Percentiles rank a stretch among this genome's conserved stretches.
These are phyloP conservation scores for Adela reaumurella DNA, from an alignment of 2,888 invertebrate genomes.

Conservation along the genomic window DNA sequence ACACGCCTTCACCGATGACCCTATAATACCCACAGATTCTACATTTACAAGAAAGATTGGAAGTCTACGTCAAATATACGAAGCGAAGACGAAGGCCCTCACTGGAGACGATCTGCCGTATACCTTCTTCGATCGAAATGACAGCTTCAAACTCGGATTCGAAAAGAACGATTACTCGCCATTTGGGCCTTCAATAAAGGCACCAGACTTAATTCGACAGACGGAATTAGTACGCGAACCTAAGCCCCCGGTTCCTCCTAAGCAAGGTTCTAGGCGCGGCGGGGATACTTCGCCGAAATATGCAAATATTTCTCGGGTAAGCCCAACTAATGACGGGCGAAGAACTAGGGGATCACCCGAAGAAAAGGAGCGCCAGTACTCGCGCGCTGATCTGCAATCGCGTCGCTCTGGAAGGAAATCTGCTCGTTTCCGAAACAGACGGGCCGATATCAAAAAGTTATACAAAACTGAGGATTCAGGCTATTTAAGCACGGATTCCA, in stretches of 20 bases:
- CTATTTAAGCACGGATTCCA: conserved; percentile 81
- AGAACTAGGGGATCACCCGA: conserved; percentile 21
- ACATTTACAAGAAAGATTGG: conserved; percentile 61
- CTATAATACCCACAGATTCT: conserved; percentile 25
- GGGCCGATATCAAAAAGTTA: conserved; percentile 38
- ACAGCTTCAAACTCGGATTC: background rate
- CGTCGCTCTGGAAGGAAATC: conserved; percentile 39
- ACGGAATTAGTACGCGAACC: conserved; percentile 27
- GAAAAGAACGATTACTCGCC: conserved; percentile 27
- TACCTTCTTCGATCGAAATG: background rate
- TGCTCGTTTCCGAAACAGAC: conserved; percentile 34
- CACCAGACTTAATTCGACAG: conserved; percentile 33
- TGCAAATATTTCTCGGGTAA: conserved; percentile 20
- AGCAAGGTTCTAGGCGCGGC: conserved; percentile 22
- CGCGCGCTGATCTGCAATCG: conserved; percentile 32
- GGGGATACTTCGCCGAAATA: conserved; percentile 28
- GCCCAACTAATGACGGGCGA: conserved; percentile 31
- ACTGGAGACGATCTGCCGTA: conserved; percentile 14
- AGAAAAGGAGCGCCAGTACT: conserved; percentile 33
- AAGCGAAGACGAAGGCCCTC: conserved; percentile 59
- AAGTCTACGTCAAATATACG: conserved; percentile 75
- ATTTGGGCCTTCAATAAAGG: conserved; percentile 27
- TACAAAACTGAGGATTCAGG: conserved; percentile 70
- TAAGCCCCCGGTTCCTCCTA: conserved; percentile 44
- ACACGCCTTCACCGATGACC: conserved; percentile 17